Evolutionary conservation across 2,113 vertebrate genomes (phyloP), one percentile per base, ranked within the genome.

Genomic region (Carassius carassius): DNA sequence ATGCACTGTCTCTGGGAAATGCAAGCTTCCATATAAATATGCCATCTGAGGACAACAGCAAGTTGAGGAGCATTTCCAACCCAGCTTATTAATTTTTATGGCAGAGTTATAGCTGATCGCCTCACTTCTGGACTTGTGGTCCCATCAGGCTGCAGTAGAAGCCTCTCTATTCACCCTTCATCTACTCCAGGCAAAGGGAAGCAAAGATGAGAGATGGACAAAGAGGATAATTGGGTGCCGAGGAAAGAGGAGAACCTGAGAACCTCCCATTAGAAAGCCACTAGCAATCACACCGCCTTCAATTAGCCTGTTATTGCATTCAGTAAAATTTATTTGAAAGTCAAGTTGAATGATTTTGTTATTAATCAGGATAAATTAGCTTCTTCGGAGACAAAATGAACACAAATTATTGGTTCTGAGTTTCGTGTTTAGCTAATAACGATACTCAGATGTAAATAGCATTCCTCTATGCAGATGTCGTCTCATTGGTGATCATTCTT

Each of bases 231-330:
- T 54, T 32, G 56, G 4, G 13, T 56, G 19, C 17, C 25, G 12
- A 70, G 19, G 35, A 19, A 86, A 63, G 7, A 51, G 63, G 21
- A 88, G 88, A 88, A 86, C 84, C 67, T 83, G 88, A n/a, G n/a
- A n/a, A n/a, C n/a, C n/a, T n/a, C 91, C 92, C 90, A 94, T 94
- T 94, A 94, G 93, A 94, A 94, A 92, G 92, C 93, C 92, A 92
- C 92, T 94, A 92, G 85, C 92, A 92, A 93, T 92, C 91, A 91
- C 90, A 25, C 70, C 80, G 82, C 85, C 86, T 88, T 89, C 90
- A 89, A 92, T 93, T 91, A 91, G 91, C 89, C 92, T 87, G 87
- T 93, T 93, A 94, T 91, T 91, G 90, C 87, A 90, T 91, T 86
- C 63, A 60, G 85, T 4, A 54, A 83, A 89, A 85, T 92, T 87